Evolutionary conservation across 2,113 vertebrate species (phyloP).

Genomic region (Probosciger aterrimus): DNA sequence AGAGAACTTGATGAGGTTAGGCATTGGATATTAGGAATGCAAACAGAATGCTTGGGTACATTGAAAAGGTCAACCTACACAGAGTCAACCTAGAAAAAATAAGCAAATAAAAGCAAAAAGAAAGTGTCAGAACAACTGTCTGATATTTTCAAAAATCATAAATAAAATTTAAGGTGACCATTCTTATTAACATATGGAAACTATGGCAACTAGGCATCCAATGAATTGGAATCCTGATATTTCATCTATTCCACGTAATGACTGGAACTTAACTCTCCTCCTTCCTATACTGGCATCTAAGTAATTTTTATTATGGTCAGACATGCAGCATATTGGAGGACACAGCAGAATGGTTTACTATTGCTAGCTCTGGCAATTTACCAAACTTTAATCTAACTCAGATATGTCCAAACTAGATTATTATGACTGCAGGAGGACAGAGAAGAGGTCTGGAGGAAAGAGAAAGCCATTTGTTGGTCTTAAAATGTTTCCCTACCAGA

Average conservation of each 20-base stretch:
- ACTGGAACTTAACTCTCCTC: neutral
- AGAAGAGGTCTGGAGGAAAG: neutral
- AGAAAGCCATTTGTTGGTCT: neutral
- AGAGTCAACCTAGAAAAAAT: neutral
- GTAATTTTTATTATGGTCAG: neutral
- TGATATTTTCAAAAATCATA: neutral
- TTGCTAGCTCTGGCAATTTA: neutral
- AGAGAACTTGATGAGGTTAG: neutral
- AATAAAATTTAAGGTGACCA: neutral
- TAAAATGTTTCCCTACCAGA: neutral
- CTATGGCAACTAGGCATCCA: neutral
- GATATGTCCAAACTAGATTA: neutral
- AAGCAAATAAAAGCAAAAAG: neutral
- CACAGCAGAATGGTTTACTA: neutral
- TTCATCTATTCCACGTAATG: neutral
- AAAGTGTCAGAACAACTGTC: neutral
- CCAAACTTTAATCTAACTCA: neutral
- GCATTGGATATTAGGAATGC: neutral
- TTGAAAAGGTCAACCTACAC: neutral
- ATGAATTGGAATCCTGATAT: neutral
- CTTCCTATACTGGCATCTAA: neutral
- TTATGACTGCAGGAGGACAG: neutral
- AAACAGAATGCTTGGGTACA: neutral
- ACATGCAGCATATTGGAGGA: neutral
- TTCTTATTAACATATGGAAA: neutral